phyloP scores from a whole-genome alignment of 2,113 vertebrate genomes.

The Sorex fumeus region DNA sequence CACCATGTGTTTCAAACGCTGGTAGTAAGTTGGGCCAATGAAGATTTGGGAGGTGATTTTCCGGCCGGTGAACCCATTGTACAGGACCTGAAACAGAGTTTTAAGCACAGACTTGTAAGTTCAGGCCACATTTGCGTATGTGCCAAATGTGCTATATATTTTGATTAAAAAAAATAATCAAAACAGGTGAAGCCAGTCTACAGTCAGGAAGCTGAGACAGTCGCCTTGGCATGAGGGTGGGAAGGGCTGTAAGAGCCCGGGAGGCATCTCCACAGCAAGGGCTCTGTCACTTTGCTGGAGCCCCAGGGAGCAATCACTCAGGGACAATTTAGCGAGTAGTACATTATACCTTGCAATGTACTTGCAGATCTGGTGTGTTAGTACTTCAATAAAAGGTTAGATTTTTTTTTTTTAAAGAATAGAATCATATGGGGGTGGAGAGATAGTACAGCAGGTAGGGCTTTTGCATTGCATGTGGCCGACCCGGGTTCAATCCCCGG shows the following conservation, averaged over 20 bases:
- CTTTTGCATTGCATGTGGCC: too few species aligned
- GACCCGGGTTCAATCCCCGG: too few species aligned
- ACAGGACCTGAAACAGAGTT: constrained; percentile 92
- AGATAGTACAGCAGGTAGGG: too few species aligned
- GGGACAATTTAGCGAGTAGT: too few species aligned
- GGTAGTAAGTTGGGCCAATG: constrained; percentile 98
- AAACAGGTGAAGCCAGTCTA: constrained; percentile 41
- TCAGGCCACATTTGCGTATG: background rate
- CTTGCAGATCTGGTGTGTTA: too few species aligned
- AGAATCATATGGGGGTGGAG: too few species aligned
- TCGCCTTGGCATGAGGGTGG: background rate
- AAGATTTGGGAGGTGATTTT: constrained; percentile 99
- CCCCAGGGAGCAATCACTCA: background rate
- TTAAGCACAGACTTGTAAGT: constrained; percentile 42
- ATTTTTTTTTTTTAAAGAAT: background rate
- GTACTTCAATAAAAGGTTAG: background rate
- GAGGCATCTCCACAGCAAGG: background rate
- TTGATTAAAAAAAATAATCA: constrained; percentile 6
- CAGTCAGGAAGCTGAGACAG: background rate
- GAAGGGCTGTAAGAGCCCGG: background rate
- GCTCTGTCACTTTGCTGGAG: too few species aligned
- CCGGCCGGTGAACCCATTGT: constrained; percentile 98
- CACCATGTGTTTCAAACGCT: constrained; percentile 99
- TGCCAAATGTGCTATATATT: background rate
- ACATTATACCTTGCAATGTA: too few species aligned